A percentile compares a stretch with the other conserved stretches of the same genome.
Conservation (phyloP, 2,797 vertebrate genomes). For the Apogon talboti region DNA sequence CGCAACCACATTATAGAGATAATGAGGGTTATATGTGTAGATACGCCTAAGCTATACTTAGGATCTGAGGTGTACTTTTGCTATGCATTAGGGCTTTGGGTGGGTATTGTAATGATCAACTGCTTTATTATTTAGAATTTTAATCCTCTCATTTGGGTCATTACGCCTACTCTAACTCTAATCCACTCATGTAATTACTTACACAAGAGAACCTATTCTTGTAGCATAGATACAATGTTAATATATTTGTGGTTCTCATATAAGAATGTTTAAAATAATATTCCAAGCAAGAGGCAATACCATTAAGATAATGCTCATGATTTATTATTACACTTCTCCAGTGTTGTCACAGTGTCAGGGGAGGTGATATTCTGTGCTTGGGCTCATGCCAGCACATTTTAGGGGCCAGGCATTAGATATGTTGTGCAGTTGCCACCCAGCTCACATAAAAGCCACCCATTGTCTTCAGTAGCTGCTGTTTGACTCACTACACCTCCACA, state of each 20-base stretch:
- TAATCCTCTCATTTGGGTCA: neutral
- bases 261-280: neutral
- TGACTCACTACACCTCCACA: conserved; percentile 34
- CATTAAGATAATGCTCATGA: conserved; percentile 49
- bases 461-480: conserved; percentile 67
- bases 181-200: conserved; percentile 3
- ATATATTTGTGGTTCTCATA: neutral
- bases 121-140: conserved; percentile 20
- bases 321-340: conserved; percentile 61
- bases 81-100: conserved; percentile 25
- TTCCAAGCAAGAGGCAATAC: conserved; percentile 1
- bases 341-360: conserved; percentile 52
- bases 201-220: neutral
- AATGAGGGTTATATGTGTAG: conserved; percentile 13
- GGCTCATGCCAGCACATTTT: conserved; percentile 78
- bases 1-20: conserved; percentile 4
- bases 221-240: neutral
- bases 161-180: neutral
- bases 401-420: conserved; percentile 79
- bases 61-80: conserved; percentile 33
- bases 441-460: conserved; percentile 76
- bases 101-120: conserved; percentile 15
- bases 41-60: conserved; percentile 40
- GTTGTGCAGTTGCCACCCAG: conserved; percentile 47
- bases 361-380: conserved; percentile 74